A percentile compares a stretch with the other conserved stretches of the same genome.
Conservation (phyloP, 1,140 invertebrate genomes). For the Euwallacea fornicatus region DNA sequence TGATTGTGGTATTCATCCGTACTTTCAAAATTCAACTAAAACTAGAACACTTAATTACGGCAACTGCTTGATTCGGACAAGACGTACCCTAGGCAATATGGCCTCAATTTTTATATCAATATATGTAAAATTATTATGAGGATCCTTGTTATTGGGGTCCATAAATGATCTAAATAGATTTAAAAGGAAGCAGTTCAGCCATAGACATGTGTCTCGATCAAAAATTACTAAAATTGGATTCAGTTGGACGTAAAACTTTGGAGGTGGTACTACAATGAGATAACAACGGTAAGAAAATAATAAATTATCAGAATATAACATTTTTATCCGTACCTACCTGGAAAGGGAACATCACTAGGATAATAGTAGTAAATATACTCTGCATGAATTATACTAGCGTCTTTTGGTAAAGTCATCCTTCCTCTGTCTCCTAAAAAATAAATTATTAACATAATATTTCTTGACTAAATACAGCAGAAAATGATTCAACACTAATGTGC, state of each 20-base stretch:
- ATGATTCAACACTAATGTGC: neutral
- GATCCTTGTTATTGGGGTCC: conserved; percentile 47
- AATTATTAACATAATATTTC: neutral
- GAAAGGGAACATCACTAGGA: conserved; percentile 89
- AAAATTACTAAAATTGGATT: conserved; percentile 86
- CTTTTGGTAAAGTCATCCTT: conserved; percentile 79
- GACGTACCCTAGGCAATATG: conserved; percentile 82
- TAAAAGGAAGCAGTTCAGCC: conserved; percentile 91
- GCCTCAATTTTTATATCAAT: conserved; percentile 87
- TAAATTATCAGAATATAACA: neutral
- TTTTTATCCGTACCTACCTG: conserved; percentile 71
- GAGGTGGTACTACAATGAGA: conserved; percentile 75
- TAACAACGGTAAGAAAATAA: neutral
- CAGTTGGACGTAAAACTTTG: conserved; percentile 88
- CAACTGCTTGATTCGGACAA: neutral
- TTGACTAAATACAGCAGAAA: neutral
- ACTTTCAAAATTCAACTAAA: conserved; percentile 72
- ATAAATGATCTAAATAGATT: conserved; percentile 79
- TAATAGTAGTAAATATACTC: conserved; percentile 98
- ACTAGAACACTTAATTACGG: neutral
- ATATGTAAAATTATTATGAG: conserved; percentile 64
- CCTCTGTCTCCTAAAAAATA: conserved; percentile 74
- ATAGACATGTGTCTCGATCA: conserved; percentile 82
- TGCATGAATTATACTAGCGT: conserved; percentile 87
- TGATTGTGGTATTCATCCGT: conserved; percentile 69